Evolutionary conservation across 1,140 invertebrate species (phyloP), one percentile per base, ranked within the genome.

Genomic region (Ceratina japonica): DNA sequence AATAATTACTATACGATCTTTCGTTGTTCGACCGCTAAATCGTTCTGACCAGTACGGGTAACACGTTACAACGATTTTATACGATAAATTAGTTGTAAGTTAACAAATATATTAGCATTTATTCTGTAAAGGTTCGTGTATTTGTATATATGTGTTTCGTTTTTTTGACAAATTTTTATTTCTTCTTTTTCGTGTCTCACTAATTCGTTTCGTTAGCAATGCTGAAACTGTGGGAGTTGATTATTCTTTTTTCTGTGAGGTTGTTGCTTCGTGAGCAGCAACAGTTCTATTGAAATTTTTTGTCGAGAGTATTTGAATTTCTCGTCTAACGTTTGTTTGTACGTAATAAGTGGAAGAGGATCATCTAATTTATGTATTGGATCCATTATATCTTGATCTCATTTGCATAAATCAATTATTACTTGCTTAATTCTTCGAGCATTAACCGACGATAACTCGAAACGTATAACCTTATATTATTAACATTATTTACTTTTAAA

Each of bases 51-150:
- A 1, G 27, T 58, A 24, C 16, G 20, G 8, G 8, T 63, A 72
- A 54, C 54, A 37, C 20, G 2, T 72, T 62, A n/a, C 18, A 16
- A 15, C 10, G 10, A 72, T 63, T 15, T 56, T 62, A 0, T n/a
- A 12, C 20, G 12, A 15, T 31, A 54, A 61, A 72, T 71, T 63
- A 72, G 56, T 15, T n/a, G 13, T 10, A 22, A 72, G 7, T 63
- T 71, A 54, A 54, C 61, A 61, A 70, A 62, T 71, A 37, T 3
- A 18, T 70, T 70, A 22, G 27, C 18, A 24, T 49, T 71, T 77
- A 37, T 72, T 77, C 49, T 24, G 2, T 37, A 54, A 54, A 59
- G 7, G 13, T 54, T 16, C 10, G 10, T 24, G 22, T 20, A 54
- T 77, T 77, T 77, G 52, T 72, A 24, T 71, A 63, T 1, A 44